These are phyloP conservation scores for Cotesia vestalis DNA, from an alignment of 1,140 invertebrate species.

Conservation along the genomic window DNA sequence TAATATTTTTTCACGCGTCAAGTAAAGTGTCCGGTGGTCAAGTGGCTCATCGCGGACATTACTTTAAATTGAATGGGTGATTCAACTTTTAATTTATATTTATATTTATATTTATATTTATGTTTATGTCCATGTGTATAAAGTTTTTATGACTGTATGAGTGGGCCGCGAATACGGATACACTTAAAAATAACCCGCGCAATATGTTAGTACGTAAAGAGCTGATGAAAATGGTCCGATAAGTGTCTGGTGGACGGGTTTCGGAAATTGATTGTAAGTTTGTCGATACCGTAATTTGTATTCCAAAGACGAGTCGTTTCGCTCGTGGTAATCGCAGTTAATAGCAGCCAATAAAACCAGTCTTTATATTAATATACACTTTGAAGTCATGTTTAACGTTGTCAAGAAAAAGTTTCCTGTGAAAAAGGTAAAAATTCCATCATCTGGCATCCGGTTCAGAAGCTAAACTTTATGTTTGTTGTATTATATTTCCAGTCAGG, in stretches of 20 bases:
- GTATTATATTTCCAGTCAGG: no score
- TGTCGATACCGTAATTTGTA: slow-evolving; percentile 48
- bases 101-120: no score
- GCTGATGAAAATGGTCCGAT: slow-evolving; percentile 41
- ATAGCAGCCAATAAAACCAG: slow-evolving; percentile 41
- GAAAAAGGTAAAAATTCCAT: slow-evolving; percentile 21
- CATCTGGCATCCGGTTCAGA: slow-evolving; percentile 27
- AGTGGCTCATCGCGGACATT: no score
- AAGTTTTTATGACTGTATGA: background rate
- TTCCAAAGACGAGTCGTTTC: slow-evolving; percentile 37
- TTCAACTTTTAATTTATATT: background rate
- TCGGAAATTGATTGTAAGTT: slow-evolving; percentile 43
- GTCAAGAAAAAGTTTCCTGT: slow-evolving; percentile 12
- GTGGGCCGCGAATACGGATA: background rate
- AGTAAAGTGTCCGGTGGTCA: no score
- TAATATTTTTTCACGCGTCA: background rate
- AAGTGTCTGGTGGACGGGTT: slow-evolving; percentile 44
- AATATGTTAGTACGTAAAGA: slow-evolving; percentile 43
- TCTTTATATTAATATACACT: slow-evolving; percentile 40
- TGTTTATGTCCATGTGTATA: background rate
- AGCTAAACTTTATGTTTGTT: background rate
- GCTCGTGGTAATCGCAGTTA: slow-evolving; percentile 42
- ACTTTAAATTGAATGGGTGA: background rate
- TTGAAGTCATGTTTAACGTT: slow-evolving; percentile 24
- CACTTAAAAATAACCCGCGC: background rate